phyloP scores from a whole-genome alignment of 2,888 invertebrate genomes.

The Bombyx huttoni region DNA sequence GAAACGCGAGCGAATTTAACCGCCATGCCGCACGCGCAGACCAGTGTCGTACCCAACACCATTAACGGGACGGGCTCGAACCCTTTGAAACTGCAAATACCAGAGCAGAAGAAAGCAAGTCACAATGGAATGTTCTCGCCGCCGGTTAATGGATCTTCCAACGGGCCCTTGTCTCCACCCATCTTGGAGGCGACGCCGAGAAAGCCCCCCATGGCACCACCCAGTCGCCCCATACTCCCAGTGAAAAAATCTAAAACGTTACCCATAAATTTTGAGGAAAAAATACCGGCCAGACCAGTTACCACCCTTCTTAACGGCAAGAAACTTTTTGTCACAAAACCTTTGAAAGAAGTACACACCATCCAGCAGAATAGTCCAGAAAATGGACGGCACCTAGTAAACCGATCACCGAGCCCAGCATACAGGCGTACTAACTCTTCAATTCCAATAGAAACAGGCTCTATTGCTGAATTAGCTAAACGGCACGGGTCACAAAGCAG shows the following conservation, averaged over 20 bases:
- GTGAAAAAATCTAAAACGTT: conserved; percentile 61
- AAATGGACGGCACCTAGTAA: conserved; percentile 35
- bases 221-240: conserved; percentile 46
- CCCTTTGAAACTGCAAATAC: conserved; percentile 47
- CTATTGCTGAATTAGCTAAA: conserved; percentile 60
- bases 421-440: conserved; percentile 50
- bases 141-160: conserved; percentile 32
- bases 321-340: conserved; percentile 52
- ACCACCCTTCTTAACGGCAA: conserved; percentile 42
- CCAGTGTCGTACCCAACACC: conserved; percentile 18
- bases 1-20: conserved; percentile 47
- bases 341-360: conserved; percentile 56
- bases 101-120: conserved; percentile 30
- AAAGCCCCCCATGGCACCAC: conserved; percentile 57
- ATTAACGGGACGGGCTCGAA: conserved; percentile 22
- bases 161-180: conserved; percentile 51
- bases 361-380: conserved; percentile 32
- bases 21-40: conserved; percentile 47
- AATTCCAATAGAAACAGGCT: conserved; percentile 58
- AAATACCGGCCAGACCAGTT: conserved; percentile 38
- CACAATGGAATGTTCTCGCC: conserved; percentile 22
- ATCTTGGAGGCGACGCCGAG: conserved; percentile 52
- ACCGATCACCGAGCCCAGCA: conserved; percentile 48
- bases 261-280: conserved; percentile 57
- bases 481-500: conserved; percentile 44